Evolutionary conservation across 1,140 invertebrate genomes (phyloP), one percentile per base, ranked within the genome.

Genomic region (Achroia grisella): DNA sequence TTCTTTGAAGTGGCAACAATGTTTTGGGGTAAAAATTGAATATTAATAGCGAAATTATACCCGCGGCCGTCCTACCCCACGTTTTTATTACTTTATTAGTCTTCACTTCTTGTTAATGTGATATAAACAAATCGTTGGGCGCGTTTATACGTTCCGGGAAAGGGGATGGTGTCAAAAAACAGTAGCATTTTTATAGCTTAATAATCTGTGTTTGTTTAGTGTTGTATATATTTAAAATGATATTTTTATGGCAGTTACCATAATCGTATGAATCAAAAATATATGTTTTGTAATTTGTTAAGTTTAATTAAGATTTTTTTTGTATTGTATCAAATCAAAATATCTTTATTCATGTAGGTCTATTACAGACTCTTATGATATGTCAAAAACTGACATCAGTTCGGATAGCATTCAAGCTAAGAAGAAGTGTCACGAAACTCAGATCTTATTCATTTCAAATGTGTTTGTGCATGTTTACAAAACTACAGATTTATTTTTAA

Each of bases 31-130:
- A 70, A 81, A 64, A 79, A 81, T 84, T 84, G 79, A 84, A 84
- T 84, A 81, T 84, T 81, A 84, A 84, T 84, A 79, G 80, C 71
- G 54, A 81, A 75, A 81, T 84, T 84, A 83, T 78, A 71, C 63
- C 62, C 51, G 44, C 28, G 47, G 52, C 11, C 58, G 65, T 69
- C 62, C 55, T 43, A 63, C 64, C 62, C 56, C 30, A 54, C 53
- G 57, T 65, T 76, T 81, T 81, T 84, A 84, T 83, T 76, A 65
- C 79, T 83, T 79, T 83, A 83, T 83, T 83, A 83, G 72, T 55
- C 39, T 47, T 40, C 49, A 67, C 52, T 70, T 77, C 70, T 69
- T 67, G 71, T 76, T 79, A 80, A 80, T 73, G 67, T 55, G 62
- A 64, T 74, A 75, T 75, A 83, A 83, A 79, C 74, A 80, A 74